Conservation (phyloP, 2,113 vertebrate genomes). For the Labeo catla region DNA sequence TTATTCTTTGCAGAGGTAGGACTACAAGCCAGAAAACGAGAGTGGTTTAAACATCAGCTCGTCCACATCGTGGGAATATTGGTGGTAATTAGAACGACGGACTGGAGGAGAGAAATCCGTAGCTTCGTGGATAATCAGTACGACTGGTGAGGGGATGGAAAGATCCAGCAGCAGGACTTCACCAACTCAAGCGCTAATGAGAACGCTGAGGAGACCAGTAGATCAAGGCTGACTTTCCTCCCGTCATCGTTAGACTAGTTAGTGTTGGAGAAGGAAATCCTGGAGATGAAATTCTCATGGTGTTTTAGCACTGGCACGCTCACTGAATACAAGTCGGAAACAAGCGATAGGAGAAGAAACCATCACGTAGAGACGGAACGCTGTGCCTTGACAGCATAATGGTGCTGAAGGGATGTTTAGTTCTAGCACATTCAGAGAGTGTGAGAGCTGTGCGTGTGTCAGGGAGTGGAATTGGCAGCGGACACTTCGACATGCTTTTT, state of each 20-base stretch:
- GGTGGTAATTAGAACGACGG: constrained; percentile 45
- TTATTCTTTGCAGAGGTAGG: neutral
- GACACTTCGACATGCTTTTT: constrained; percentile 4
- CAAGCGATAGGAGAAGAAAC: constrained; percentile 2
- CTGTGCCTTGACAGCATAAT: constrained; percentile 33
- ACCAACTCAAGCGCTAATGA: constrained; percentile 39
- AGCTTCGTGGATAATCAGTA: constrained; percentile 50
- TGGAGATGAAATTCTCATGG: neutral
- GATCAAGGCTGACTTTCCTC: constrained; percentile 45
- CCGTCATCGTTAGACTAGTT: constrained; percentile 31
- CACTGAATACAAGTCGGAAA: neutral
- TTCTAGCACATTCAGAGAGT: constrained; percentile 15
- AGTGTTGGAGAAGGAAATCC: constrained; percentile 20
- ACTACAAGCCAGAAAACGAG: constrained; percentile 13
- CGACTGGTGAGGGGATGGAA: neutral
- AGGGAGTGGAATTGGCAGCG: neutral
- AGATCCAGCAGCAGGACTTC: constrained; percentile 41
- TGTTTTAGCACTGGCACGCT: neutral
- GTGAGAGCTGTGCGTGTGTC: neutral
- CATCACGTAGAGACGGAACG: neutral
- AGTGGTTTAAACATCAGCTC: constrained; percentile 30
- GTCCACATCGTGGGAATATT: constrained; percentile 14
- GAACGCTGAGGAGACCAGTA: constrained; percentile 21
- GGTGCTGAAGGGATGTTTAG: constrained; percentile 5
- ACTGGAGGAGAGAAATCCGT: constrained; percentile 34